Conservation (phyloP, 2,888 invertebrate species). For the Drosophila affinis region DNA sequence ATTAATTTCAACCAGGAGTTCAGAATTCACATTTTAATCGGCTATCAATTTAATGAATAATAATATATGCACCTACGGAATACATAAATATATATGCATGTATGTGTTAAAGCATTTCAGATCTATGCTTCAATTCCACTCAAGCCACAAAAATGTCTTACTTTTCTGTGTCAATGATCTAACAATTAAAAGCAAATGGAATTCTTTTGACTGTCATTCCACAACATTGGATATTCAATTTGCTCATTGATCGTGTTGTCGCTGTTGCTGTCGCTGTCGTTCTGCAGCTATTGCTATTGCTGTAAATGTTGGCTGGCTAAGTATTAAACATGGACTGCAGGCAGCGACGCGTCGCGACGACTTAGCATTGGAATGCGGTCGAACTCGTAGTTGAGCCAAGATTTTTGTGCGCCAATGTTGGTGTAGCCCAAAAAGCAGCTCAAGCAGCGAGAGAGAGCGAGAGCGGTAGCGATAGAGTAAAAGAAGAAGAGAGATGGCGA, state of each 20-base stretch:
- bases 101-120: constrained; percentile 10
- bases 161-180: constrained; percentile 1
- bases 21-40: too few relatives aligned
- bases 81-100: too few relatives aligned
- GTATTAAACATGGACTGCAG: constrained; percentile 52
- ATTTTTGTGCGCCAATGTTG: constrained; percentile 41
- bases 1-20: too few relatives aligned
- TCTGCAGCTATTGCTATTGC: constrained; percentile 27
- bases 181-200: constrained; percentile 21
- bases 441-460: constrained; percentile 9
- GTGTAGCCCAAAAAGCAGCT: constrained; percentile 9
- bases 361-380: constrained; percentile 81
- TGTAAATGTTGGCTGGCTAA: constrained; percentile 21
- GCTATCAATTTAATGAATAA: too few relatives aligned
- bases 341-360: constrained; percentile 67
- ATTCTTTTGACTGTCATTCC: constrained; percentile 41
- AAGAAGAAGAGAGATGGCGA: constrained; percentile 5
- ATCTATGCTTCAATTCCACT: not conserved
- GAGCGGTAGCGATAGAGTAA: constrained; percentile 11
- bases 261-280: constrained; percentile 16
- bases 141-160: not conserved
- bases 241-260: constrained; percentile 58
- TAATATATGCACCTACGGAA: too few relatives aligned
- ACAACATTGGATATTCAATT: constrained; percentile 42
- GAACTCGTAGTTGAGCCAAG: constrained; percentile 71